Base-by-base conservation (phyloP, 2,113 vertebrate genomes). In the Marmota flaviventris region DNA sequence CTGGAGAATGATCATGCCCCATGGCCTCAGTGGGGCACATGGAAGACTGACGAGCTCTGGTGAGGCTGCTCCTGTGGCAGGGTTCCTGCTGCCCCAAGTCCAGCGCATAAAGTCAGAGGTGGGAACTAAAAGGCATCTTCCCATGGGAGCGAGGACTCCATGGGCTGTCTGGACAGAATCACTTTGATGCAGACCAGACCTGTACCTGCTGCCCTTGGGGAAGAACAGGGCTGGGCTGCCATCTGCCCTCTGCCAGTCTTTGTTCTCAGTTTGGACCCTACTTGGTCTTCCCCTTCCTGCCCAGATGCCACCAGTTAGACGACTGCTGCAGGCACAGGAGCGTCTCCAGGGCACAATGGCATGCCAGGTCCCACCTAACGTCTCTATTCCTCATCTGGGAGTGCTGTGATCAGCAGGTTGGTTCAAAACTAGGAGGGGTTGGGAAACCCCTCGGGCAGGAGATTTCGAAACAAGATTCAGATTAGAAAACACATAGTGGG, bases 381-480 rank as follows among this genome's bases (percentile, higher is more conserved):
- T 84, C 95, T 86, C 58, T 73, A 13, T 77, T 85, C 82, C 51
- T 70, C 56, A 89, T 65, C 82, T 32, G 37, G 82, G 91, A 84
- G 85, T 92, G 83, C 85, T 73, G 70, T 85, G 29, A 97, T 95
- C 95, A 95, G 72, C 93, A 61, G 79, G 86, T 82, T 92, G 93
- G 93, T 89, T 97, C 97, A 94, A 94, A 94, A 53, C 95, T 87
- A 39, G 89, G 95, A 94, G 90, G 95, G 25, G 82, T 73, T 93
- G 93, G 96, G 96, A 97, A 98, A 97, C 89, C 97, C 96, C 94
- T 95, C 85, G 88, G 97, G 97, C 95, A 97, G 92, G 90, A 97
- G 92, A 97, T 98, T 97, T 98, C 87, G 34, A 98, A 97, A 97
- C 53, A 81, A 97, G 95, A 97, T 97, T 88, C 39, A 20, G 84